Evolutionary conservation across 2,888 invertebrate genomes (phyloP).

Genomic region (Aromia moschata): DNA sequence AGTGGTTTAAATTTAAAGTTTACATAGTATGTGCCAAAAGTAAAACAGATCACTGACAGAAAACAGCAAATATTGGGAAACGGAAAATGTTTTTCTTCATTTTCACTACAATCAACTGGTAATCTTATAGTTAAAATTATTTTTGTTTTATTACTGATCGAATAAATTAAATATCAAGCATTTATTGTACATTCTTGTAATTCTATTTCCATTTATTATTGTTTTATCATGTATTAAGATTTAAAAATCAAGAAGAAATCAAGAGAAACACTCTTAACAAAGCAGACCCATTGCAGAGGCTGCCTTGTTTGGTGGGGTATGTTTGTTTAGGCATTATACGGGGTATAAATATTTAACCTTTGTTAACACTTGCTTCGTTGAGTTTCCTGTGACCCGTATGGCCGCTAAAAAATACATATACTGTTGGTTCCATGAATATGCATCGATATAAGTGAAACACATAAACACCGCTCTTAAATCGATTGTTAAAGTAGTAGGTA

Average conservation of each 20-base stretch:
- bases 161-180: too few species aligned
- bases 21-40: too few species aligned
- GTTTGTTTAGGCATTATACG: constrained; percentile 27
- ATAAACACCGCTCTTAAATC: not conserved
- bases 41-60: too few species aligned
- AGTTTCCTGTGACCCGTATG: constrained; percentile 55
- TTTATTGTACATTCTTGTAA: too few species aligned
- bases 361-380: constrained; percentile 52
- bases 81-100: too few species aligned
- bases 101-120: too few species aligned
- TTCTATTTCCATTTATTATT: not conserved
- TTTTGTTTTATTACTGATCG: too few species aligned
- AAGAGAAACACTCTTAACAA: not conserved
- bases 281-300: too few species aligned
- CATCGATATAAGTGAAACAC: constrained; percentile 22
- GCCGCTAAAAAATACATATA: constrained; percentile 1
- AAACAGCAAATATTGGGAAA: too few species aligned
- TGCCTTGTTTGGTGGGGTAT: not conserved
- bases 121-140: too few species aligned
- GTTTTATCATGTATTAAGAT: not conserved
- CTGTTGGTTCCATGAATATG: constrained; percentile 27
- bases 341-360: constrained; percentile 55
- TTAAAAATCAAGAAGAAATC: not conserved
- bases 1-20: too few species aligned
- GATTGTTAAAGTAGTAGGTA: not conserved